Evolutionary conservation across 2,888 invertebrate genomes (phyloP).

Genomic region (Rhodophaea formosa): DNA sequence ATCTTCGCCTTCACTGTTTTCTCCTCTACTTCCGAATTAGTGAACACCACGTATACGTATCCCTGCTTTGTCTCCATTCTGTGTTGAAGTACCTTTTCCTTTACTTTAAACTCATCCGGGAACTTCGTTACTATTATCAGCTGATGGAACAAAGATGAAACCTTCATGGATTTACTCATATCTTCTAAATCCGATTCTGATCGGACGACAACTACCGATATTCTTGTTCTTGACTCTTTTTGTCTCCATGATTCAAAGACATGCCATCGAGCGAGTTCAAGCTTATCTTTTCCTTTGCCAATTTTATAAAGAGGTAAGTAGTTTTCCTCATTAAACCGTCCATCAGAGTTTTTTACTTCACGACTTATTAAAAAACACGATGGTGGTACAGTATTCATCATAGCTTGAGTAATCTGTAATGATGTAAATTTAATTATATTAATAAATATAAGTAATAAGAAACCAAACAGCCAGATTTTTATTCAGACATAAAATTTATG

Average conservation of each 20-base stretch:
- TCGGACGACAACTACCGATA: background rate
- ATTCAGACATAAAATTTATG: no score
- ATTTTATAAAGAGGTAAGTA: background rate
- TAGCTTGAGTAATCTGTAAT: no score
- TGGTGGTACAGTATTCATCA: background rate
- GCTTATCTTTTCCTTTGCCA: constrained; percentile 1
- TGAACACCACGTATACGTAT: background rate
- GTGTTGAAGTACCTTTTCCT: background rate
- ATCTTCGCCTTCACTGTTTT: background rate
- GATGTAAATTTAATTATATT: no score
- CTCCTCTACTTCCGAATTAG: background rate
- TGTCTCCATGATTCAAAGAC: background rate
- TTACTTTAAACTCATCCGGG: background rate
- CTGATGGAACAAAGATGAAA: background rate
- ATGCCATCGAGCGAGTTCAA: background rate
- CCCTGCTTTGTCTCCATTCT: background rate
- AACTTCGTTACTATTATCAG: background rate
- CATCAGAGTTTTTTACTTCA: background rate
- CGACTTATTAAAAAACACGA: background rate
- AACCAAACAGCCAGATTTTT: no score
- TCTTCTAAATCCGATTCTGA: background rate
- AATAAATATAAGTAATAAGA: no score
- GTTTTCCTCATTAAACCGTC: background rate
- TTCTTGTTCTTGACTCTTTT: background rate
- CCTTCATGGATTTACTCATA: background rate